Percentiles rank a stretch among this genome's conserved stretches.
Evolutionary conservation across 2,888 invertebrate genomes (phyloP).

Genomic region (Drosophila barbarae): DNA sequence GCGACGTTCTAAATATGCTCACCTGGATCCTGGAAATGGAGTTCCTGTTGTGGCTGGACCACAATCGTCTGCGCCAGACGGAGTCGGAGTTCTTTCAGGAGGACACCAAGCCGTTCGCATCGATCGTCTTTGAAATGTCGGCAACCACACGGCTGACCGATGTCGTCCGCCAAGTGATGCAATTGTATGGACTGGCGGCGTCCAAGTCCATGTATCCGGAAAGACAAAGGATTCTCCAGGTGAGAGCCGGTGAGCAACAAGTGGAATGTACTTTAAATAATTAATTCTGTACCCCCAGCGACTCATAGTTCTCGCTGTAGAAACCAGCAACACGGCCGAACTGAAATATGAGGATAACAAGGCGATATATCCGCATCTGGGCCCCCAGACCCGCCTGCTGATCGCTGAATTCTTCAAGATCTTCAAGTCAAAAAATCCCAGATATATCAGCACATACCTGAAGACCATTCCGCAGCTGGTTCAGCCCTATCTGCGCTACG

Average conservation of each 20-base stretch:
- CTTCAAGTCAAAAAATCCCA: constrained; percentile 65
- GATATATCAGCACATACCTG: constrained; percentile 65
- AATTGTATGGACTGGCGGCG: constrained; percentile 66
- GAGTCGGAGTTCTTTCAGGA: constrained; percentile 65
- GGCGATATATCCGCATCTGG: constrained; percentile 71
- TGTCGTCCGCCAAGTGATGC: constrained; percentile 67
- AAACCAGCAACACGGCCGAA: constrained; percentile 75
- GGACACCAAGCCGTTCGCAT: constrained; percentile 69
- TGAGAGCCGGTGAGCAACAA: constrained; percentile 35
- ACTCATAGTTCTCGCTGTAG: constrained; percentile 70
- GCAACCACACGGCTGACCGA: constrained; percentile 59
- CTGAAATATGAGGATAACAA: constrained; percentile 61
- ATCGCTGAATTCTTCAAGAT: constrained; percentile 72
- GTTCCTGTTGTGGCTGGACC: constrained; percentile 82
- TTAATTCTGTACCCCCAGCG: too few species aligned
- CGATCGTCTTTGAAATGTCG: constrained; percentile 68
- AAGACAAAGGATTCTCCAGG: constrained; percentile 71
- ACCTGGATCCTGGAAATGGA: constrained; percentile 82
- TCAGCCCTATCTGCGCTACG: constrained; percentile 74
- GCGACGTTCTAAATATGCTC: constrained; percentile 81
- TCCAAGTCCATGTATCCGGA: constrained; percentile 56
- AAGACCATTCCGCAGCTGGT: constrained; percentile 63
- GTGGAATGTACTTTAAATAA: neutral
- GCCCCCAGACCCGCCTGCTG: constrained; percentile 63
- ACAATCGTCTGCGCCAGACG: constrained; percentile 76